Evolutionary conservation across 2,888 invertebrate species (phyloP).

Genomic region (Nezara viridula): DNA sequence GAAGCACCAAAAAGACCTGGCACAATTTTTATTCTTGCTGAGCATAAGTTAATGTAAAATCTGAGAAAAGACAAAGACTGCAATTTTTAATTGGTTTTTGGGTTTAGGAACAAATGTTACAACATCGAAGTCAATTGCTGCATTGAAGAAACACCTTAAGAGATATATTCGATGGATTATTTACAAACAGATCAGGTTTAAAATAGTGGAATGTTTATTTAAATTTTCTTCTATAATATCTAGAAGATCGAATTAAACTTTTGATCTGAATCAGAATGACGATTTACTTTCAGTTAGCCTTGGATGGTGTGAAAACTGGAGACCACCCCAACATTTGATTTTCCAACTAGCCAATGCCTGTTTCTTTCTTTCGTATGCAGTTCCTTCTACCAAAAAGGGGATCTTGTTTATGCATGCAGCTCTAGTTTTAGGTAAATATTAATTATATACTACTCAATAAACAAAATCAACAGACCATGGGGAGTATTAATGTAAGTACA

Average conservation of each 20-base stretch:
- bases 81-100: slow-evolving; percentile 28
- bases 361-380: slow-evolving; percentile 84
- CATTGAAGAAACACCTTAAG: slow-evolving; percentile 40
- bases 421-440: slow-evolving; percentile 80
- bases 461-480: neutral
- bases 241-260: neutral
- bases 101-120: slow-evolving; percentile 51
- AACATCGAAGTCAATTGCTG: neutral
- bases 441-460: neutral
- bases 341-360: slow-evolving; percentile 85
- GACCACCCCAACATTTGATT: slow-evolving; percentile 79
- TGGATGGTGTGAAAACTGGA: slow-evolving; percentile 80
- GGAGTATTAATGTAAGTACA: neutral
- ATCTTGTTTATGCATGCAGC: slow-evolving; percentile 86
- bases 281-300: slow-evolving; percentile 62
- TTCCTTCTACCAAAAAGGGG: slow-evolving; percentile 84
- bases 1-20: slow-evolving; percentile 26
- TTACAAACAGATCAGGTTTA: slow-evolving; percentile 59
- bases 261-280: slow-evolving; percentile 29
- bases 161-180: slow-evolving; percentile 50
- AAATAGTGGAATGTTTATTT: slow-evolving; percentile 21
- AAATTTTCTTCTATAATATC: neutral
- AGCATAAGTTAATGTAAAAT: neutral
- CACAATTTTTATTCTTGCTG: slow-evolving; percentile 37
- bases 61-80: neutral